Conservation (phyloP, 2,797 vertebrate genomes). For the Chaetodon trifasciatus region DNA sequence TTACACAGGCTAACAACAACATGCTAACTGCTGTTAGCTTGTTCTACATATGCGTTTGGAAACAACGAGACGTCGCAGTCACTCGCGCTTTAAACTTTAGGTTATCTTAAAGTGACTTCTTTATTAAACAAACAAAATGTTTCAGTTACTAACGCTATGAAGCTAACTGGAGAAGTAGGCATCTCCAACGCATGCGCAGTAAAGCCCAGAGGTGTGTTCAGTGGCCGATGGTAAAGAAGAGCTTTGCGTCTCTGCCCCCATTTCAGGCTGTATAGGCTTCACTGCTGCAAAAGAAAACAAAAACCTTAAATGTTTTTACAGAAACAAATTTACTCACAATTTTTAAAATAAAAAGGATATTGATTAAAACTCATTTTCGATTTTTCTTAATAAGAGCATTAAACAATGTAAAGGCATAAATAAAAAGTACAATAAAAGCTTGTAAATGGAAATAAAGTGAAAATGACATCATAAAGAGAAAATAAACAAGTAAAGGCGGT, state of each 20-base stretch:
- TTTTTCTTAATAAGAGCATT: not conserved
- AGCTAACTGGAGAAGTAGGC: conserved; percentile 10
- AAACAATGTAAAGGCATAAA: not conserved
- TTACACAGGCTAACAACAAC: conserved; percentile 2
- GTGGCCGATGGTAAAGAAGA: rapidly evolving
- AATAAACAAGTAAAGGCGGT: not conserved
- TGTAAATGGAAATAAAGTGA: not conserved
- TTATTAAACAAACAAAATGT: rapidly evolving
- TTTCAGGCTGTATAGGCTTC: not conserved
- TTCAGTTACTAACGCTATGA: not conserved
- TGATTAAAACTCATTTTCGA: not conserved
- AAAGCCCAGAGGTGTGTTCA: conserved; percentile 6
- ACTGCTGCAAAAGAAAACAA: too few relatives aligned
- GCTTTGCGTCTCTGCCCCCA: rapidly evolving
- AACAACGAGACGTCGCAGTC: rapidly evolving
- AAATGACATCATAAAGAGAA: not conserved
- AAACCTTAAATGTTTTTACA: not conserved
- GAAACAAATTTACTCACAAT: not conserved
- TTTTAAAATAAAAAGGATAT: not conserved
- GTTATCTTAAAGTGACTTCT: too few relatives aligned
- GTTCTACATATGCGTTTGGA: not conserved
- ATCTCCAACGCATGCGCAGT: conserved; percentile 32
- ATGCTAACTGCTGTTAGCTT: conserved; percentile 1
- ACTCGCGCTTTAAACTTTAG: rapidly evolving
- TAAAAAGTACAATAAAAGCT: not conserved